Evolutionary conservation across 2,797 vertebrate genomes (phyloP).

Genomic region (Knipowitschia caucasica): DNA sequence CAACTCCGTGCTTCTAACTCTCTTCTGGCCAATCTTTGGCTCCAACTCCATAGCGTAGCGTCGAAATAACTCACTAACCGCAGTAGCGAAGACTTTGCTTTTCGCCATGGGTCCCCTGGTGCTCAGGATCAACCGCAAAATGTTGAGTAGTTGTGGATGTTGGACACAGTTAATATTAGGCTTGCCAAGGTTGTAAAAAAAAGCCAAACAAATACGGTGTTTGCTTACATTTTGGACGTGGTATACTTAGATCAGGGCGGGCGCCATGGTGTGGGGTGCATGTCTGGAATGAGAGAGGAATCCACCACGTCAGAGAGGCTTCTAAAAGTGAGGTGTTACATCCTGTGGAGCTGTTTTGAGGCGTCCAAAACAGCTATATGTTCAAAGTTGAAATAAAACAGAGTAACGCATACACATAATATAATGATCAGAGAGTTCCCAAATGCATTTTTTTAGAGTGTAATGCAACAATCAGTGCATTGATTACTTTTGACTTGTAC

Average conservation of each 20-base stretch:
- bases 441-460: too few species aligned
- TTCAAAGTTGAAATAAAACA: not conserved
- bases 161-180: conserved; percentile 1
- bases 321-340: conserved; percentile 44
- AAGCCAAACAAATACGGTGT: not conserved
- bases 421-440: too few species aligned
- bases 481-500: too few species aligned
- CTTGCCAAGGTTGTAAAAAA: not conserved
- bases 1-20: conserved; percentile 36
- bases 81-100: conserved; percentile 39
- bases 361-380: conserved; percentile 8
- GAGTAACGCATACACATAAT: too few species aligned
- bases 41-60: conserved; percentile 49
- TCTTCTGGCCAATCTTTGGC: conserved; percentile 24
- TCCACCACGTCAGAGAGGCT: conserved; percentile 47
- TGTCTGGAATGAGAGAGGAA: conserved; percentile 25
- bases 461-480: too few species aligned
- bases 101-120: conserved; percentile 14
- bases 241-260: conserved; percentile 3
- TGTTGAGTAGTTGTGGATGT: not conserved
- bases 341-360: conserved; percentile 27
- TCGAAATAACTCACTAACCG: conserved; percentile 47
- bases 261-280: conserved; percentile 20
- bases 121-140: conserved; percentile 17
- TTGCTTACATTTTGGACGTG: conserved; percentile 9